Evolutionary conservation across 2,113 vertebrate species (phyloP).

Genomic region (Antennarius striatus): DNA sequence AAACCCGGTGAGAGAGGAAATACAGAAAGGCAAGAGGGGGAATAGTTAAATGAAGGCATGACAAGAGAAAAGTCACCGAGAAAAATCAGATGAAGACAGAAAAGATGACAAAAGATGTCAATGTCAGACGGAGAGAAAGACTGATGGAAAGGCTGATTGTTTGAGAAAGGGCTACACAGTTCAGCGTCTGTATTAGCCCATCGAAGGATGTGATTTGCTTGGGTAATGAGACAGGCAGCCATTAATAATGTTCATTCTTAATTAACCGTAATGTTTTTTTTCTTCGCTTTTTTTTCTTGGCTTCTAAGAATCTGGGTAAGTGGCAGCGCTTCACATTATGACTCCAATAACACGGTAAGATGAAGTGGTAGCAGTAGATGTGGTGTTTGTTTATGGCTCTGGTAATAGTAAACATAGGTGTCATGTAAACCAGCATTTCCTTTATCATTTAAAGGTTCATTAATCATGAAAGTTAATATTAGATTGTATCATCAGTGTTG

Average conservation of each 20-base stretch:
- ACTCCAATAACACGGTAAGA: no score
- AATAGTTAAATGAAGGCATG: constrained; percentile 17
- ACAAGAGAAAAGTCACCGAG: constrained; percentile 6
- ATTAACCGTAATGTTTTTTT: constrained; percentile 38
- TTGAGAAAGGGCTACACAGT: constrained; percentile 33
- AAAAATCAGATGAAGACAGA: constrained; percentile 7
- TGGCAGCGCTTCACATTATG: no score
- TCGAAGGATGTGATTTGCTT: constrained; percentile 57
- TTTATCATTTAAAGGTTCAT: background rate
- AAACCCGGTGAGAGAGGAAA: constrained; percentile 22
- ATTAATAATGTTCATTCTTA: constrained; percentile 55
- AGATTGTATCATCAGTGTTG: no score
- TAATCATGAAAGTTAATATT: background rate
- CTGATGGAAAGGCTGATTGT: constrained; percentile 40
- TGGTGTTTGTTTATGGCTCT: constrained; percentile 3
- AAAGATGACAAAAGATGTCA: background rate
- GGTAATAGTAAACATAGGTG: constrained; percentile 25
- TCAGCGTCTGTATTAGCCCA: constrained; percentile 42
- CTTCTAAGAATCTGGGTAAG: constrained; percentile 24
- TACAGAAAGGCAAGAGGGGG: constrained; percentile 26
- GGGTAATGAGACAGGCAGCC: constrained; percentile 61
- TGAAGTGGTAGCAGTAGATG: no score
- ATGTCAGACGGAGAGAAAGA: constrained; percentile 28
- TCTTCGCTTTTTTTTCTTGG: constrained; percentile 40
- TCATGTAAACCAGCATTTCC: constrained; percentile 42